Evolutionary conservation across 2,797 vertebrate species (phyloP), one percentile per base, ranked within the genome.

Genomic region (Sandelia bainsii): DNA sequence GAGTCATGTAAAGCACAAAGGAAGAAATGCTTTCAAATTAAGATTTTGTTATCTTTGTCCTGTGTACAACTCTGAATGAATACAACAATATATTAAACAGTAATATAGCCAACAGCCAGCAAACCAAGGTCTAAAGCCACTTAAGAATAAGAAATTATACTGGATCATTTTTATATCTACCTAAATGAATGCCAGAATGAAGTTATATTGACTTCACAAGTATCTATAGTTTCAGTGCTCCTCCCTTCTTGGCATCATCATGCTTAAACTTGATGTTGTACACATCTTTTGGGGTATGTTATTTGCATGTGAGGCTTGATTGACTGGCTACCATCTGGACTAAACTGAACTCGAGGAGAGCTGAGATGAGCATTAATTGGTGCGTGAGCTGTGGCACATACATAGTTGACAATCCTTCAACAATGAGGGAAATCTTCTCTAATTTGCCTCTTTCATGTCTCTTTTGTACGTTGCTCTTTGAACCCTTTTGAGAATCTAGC

Each of bases 371-470:
- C 29, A 70, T 81, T 81, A 69, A 82, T 79, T 85, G 57, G 65
- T 61, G 68, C 62, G 66, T 67, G 68, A 84, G 64, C 37, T 19
- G 72, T 29, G 45, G 42, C 74, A 60, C 56, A 46, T 22, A 64
- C 20, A 22, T 20, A 46, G 51, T 62, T 58, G 42, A 72, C 53
- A 76, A 22, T 40, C 27, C 54, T 62, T 72, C 32, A 53, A 75
- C 56, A 76, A 81, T 58, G 79, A 76, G 34, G 68, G 66, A 62
- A 80, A 74, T 73, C 34, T 59, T 67, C 22, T 67, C 80, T 67
- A 69, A 60, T 75, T 75, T 76, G 11, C 59, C 10, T 60, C 51
- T 81, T 72, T 87, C 51, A 75, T 75, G 63, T 81, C 77, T 86
- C 51, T n/a, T 81, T 80, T 79, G 72, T 37, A n/a, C 59, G 39